Conservation (phyloP, 2,888 invertebrate genomes). For the Dicyrtomina minuta region DNA sequence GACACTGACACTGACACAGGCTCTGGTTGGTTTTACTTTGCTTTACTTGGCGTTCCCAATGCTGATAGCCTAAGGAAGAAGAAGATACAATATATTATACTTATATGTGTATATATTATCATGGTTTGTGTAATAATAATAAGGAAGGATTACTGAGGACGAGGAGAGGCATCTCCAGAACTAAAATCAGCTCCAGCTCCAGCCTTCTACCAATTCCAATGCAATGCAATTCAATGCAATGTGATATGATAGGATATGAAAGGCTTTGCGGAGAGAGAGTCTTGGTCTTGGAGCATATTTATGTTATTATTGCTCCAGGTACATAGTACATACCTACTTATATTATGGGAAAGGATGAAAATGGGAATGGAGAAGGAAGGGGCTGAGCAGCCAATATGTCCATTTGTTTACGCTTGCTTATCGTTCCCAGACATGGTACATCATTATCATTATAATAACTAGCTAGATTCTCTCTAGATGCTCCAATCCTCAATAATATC, state of each 20-base stretch:
- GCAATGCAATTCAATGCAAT: no score
- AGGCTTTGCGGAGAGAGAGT: background rate
- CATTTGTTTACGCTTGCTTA: conserved; percentile 32
- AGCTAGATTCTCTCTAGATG: background rate
- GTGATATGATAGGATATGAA: background rate
- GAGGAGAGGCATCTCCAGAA: no score
- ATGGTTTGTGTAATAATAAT: background rate
- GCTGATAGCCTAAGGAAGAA: no score
- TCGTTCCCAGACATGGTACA: conserved; percentile 26
- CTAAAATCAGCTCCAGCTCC: background rate
- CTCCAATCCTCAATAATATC: background rate
- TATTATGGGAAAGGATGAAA: no score
- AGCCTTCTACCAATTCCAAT: background rate
- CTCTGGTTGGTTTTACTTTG: no score
- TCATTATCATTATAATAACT: conserved; percentile 18
- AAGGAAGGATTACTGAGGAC: no score
- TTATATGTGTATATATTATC: background rate
- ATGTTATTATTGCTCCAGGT: background rate
- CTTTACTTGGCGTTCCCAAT: no score
- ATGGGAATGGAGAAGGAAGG: no score
- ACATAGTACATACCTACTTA: no score
- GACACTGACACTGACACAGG: no score
- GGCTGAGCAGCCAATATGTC: conserved; percentile 9
- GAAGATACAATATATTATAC: no score
- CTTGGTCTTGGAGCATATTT: background rate